These are phyloP conservation scores for Drosophila conformis DNA, from an alignment of 2,888 invertebrate genomes.

Conservation along the genomic window DNA sequence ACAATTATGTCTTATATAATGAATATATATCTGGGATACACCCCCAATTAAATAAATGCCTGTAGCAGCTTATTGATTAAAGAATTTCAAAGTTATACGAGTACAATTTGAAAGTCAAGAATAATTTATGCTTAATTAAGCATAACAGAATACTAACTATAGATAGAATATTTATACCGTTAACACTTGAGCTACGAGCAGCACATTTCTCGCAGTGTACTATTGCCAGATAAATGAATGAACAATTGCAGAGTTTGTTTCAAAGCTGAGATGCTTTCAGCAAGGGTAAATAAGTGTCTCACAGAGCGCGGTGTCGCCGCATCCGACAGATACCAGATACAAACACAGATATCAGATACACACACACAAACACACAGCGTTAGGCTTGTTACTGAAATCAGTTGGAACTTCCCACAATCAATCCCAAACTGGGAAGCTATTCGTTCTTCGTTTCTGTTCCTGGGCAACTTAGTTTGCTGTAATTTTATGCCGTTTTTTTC, in stretches of 20 bases:
- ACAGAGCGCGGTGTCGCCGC: constrained; percentile 24
- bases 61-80: neutral
- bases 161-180: neutral
- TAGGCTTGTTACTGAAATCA: constrained; percentile 39
- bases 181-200: neutral
- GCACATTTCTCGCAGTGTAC: neutral
- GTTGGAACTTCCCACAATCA: constrained; percentile 72
- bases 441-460: constrained; percentile 31
- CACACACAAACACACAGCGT: neutral
- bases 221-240: neutral
- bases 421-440: constrained; percentile 26
- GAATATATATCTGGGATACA: neutral
- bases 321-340: constrained; percentile 39
- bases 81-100: neutral
- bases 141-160: neutral
- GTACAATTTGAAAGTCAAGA: neutral
- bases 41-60: neutral
- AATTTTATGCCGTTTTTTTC: constrained; percentile 57
- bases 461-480: constrained; percentile 52
- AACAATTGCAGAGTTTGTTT: constrained; percentile 8
- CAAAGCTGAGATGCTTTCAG: constrained; percentile 26
- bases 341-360: constrained; percentile 18
- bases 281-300: constrained; percentile 20
- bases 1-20: constrained; percentile 2
- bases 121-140: neutral